Conservation (phyloP, 2,797 vertebrate species). For the Geotrypetes seraphini region DNA sequence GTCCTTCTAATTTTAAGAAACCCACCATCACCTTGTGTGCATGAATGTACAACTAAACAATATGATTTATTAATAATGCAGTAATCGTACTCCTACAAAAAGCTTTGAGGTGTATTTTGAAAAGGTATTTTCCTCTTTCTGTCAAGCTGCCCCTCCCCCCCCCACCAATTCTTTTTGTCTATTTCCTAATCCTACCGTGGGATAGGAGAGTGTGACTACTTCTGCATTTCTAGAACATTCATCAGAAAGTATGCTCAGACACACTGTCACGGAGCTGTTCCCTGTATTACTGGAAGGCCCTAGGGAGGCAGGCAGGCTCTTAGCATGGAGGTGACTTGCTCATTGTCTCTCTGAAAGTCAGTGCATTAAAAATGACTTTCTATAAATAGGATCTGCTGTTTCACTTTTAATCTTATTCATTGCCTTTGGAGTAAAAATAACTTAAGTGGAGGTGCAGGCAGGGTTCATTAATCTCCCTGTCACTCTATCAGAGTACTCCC, state of each 20-base stretch:
- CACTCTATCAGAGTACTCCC: conserved; percentile 35
- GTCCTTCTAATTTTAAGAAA: too few relatives aligned
- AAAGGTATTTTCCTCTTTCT: too few relatives aligned
- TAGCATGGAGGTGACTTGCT: conserved; percentile 14
- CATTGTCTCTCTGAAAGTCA: conserved; percentile 23
- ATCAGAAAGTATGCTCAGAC: background rate
- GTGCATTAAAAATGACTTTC: conserved; percentile 57
- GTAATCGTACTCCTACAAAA: too few relatives aligned
- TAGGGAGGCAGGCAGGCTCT: conserved; percentile 7
- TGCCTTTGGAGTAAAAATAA: conserved; percentile 71
- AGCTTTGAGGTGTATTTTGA: too few relatives aligned
- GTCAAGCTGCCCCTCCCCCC: too few relatives aligned
- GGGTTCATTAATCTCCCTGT: conserved; percentile 61
- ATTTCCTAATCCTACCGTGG: too few relatives aligned
- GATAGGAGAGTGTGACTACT: too few relatives aligned
- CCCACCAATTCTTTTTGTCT: too few relatives aligned
- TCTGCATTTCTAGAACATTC: conserved; percentile 33
- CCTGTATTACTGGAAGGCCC: conserved; percentile 5
- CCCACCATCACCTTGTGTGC: too few relatives aligned
- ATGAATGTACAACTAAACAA: too few relatives aligned
- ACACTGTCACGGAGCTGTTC: background rate
- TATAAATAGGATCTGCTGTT: conserved; percentile 79
- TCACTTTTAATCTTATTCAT: conserved; percentile 71
- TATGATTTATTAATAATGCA: too few relatives aligned
- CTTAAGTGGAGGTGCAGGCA: conserved; percentile 54